Evolutionary conservation across 2,797 vertebrate species (phyloP), one percentile per base, ranked within the genome.

Genomic region (Oreochromis grahami): DNA sequence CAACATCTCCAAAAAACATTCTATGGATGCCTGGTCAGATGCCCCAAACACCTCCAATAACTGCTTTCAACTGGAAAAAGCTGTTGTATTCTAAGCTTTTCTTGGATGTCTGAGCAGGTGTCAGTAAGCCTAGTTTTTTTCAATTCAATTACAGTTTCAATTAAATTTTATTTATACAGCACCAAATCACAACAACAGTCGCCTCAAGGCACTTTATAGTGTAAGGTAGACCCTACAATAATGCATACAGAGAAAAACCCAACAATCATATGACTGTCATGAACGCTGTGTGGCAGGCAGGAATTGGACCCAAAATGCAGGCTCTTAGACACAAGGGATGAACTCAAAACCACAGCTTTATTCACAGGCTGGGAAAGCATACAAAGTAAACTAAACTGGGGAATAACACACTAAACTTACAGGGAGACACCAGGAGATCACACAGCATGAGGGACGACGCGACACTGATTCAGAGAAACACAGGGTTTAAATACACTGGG

Each of bases 141-240:
- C 55, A 58, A 1, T 56, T 56, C 26, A 26, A 29, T 15, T 56
- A 29, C 52, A 53, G 52, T 56, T 29, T 56, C 32, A 12, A 63
- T 60, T 19, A 4, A 60, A 4, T 60, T 60, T 60, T 19, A 34
- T 2, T 60, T 19, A 60, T 7, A 34, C 56, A 60, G 56, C 26
- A 17, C 3, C 24, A 26, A 55, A 26, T 29, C 53, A 56, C 53
- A 56, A 29, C 53, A 56, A 15, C 24, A 29, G 13, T 29, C 13
- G 2, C 24, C 24, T 56, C 24, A 56, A 29, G 24, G 53, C 1
- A 0, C 24, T 56, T 56, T 29, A 8, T 29, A 56, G 5, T 56
- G 53, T 1, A 29, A 1, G 1, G 24, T 29, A 1, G 26, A 1
- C 1, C 55, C 1, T 56, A 17, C 26, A 17, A 17, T 56, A 29